Evolutionary conservation across 2,113 vertebrate species (phyloP).

Genomic region (Daubentonia madagascariensis): DNA sequence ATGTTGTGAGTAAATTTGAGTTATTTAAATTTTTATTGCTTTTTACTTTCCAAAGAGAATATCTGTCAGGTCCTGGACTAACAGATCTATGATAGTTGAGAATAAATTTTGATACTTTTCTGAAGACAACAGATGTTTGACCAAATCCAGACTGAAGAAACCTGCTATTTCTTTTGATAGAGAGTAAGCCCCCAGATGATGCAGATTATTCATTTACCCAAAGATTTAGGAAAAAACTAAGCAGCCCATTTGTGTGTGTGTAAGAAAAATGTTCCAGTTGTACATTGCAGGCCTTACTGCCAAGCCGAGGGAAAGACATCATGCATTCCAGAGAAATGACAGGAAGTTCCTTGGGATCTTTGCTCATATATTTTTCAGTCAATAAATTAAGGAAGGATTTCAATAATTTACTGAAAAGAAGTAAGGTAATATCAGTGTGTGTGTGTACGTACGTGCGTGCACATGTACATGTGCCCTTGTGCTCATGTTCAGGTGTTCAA

Average conservation of each 20-base stretch:
- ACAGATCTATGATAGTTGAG: not conserved
- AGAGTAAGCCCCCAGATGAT: not conserved
- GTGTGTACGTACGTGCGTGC: not conserved
- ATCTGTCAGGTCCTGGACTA: not conserved
- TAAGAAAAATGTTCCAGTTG: not conserved
- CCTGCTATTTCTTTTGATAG: not conserved
- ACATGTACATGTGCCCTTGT: not conserved
- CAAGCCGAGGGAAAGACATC: not conserved
- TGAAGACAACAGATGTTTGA: conserved; percentile 34
- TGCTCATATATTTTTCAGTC: not conserved
- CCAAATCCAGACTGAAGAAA: conserved; percentile 1
- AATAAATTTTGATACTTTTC: not conserved
- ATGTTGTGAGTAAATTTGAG: not conserved
- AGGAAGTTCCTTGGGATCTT: not conserved
- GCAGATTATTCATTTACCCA: not conserved
- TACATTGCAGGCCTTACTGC: not conserved
- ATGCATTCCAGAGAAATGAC: not conserved
- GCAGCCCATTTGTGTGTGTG: not conserved
- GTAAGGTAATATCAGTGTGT: not conserved
- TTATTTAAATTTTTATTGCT: conserved; percentile 6
- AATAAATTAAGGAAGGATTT: not conserved
- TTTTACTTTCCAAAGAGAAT: conserved; percentile 6
- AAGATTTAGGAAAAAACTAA: not conserved
- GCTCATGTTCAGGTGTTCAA: not conserved
- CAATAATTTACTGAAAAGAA: not conserved